Evolutionary conservation across 1,140 invertebrate genomes (phyloP).

Genomic region (Zaprionus camerounensis): DNA sequence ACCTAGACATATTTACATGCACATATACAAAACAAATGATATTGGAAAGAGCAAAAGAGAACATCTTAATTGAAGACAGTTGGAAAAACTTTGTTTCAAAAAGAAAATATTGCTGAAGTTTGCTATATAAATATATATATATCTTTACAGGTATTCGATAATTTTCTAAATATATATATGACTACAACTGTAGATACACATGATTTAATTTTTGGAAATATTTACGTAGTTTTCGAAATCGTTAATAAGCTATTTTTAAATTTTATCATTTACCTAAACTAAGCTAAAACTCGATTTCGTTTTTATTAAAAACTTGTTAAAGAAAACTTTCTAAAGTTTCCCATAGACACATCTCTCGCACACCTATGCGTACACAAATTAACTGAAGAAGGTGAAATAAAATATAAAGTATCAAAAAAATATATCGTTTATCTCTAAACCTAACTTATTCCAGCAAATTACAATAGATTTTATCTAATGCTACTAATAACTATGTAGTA

Average conservation of each 20-base stretch:
- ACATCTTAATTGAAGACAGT: neutral
- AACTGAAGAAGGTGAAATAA: neutral
- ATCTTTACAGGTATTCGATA: neutral
- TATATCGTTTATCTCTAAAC: conserved; percentile 34
- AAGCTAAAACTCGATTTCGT: conserved; percentile 27
- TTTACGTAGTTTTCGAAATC: neutral
- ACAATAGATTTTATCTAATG: conserved; percentile 48
- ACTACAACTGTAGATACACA: neutral
- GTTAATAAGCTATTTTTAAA: neutral
- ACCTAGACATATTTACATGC: neutral
- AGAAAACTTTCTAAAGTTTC: conserved; percentile 28
- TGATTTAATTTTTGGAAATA: neutral
- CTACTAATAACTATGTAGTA: conserved; percentile 52
- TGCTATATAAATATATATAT: neutral
- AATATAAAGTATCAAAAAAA: conserved; percentile 3
- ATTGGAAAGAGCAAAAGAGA: neutral
- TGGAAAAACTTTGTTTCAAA: neutral
- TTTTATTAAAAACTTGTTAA: conserved; percentile 29
- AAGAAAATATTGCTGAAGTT: neutral
- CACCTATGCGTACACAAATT: neutral
- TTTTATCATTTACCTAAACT: neutral
- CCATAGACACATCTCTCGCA: conserved; percentile 14
- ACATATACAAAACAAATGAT: neutral
- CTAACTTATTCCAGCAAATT: conserved; percentile 61
- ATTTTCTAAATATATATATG: neutral